A percentile compares a stretch with the other conserved stretches of the same genome.
phyloP scores from a whole-genome alignment of 2,113 vertebrate species.

The Centropristis striata region DNA sequence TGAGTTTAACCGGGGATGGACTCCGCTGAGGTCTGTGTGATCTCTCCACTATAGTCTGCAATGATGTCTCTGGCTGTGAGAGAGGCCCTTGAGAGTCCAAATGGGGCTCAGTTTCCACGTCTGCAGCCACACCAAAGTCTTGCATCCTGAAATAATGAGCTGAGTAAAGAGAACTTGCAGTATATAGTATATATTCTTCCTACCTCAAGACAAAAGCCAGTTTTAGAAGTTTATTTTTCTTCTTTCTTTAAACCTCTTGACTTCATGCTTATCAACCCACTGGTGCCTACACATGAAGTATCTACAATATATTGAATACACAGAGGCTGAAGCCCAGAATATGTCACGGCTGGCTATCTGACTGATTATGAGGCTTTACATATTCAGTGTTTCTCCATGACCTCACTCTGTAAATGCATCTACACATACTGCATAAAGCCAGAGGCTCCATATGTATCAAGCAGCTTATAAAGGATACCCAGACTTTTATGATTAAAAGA shows the following conservation, averaged over 20 bases:
- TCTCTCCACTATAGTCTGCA: slow-evolving; percentile 39
- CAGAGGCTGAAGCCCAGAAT: neutral
- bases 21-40: slow-evolving; percentile 72
- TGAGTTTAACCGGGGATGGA: slow-evolving; percentile 48
- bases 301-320: neutral
- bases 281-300: neutral
- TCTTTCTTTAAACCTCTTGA: neutral
- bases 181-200: too few relatives aligned
- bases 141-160: slow-evolving; percentile 2
- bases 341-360: neutral
- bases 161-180: neutral
- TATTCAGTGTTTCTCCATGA: slow-evolving; percentile 26
- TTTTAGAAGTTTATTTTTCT: neutral
- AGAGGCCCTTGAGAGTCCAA: slow-evolving; percentile 24
- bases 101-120: slow-evolving; percentile 9
- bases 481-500: too few relatives aligned
- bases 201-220: neutral
- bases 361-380: slow-evolving; percentile 29
- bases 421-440: neutral
- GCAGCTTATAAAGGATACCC: neutral
- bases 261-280: neutral
- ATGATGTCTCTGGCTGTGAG: slow-evolving; percentile 30
- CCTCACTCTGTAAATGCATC: slow-evolving; percentile 20
- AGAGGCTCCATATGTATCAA: neutral
- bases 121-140: slow-evolving; percentile 59